A percentile compares a stretch with the other conserved stretches of the same genome.
These are phyloP conservation scores for Gadus chalcogrammus DNA, from an alignment of 2,113 vertebrate species.

Conservation along the genomic window DNA sequence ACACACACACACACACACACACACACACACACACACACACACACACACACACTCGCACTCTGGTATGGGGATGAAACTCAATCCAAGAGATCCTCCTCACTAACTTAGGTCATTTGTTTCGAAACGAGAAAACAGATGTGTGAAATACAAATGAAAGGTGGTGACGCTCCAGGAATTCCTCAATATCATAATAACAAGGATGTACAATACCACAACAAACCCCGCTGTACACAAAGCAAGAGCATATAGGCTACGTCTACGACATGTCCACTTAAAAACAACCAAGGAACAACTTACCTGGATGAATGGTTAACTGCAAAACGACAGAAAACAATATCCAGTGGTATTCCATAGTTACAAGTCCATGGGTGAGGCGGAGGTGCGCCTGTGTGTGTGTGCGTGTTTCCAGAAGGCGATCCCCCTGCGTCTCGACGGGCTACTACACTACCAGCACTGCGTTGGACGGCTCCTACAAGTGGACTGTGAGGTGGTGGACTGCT, in stretches of 20 bases:
- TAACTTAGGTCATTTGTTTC: too few species aligned
- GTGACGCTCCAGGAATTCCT: too few species aligned
- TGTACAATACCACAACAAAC: too few species aligned
- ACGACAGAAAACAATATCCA: constrained; percentile 69
- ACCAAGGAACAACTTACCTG: constrained; percentile 60
- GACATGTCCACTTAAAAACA: background rate
- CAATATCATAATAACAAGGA: too few species aligned
- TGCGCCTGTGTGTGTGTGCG: constrained; percentile 43
- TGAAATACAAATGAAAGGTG: too few species aligned
- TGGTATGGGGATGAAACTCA: too few species aligned
- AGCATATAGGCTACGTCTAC: background rate
- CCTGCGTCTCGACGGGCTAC: constrained; percentile 19
- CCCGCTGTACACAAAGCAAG: background rate
- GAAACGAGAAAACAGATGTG: too few species aligned
- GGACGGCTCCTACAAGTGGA: constrained; percentile 1
- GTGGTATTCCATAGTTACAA: constrained; percentile 74
- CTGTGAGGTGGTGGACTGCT: too few species aligned
- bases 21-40: too few species aligned
- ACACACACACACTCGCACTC: too few species aligned
- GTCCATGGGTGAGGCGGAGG: constrained; percentile 67
- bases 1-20: too few species aligned
- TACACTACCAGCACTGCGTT: constrained; percentile 34
- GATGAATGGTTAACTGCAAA: constrained; percentile 62
- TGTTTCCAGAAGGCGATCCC: constrained; percentile 21
- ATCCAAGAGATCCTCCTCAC: too few species aligned